Conservation (phyloP, 2,888 invertebrate genomes). For the Drosophila setosimentum region DNA sequence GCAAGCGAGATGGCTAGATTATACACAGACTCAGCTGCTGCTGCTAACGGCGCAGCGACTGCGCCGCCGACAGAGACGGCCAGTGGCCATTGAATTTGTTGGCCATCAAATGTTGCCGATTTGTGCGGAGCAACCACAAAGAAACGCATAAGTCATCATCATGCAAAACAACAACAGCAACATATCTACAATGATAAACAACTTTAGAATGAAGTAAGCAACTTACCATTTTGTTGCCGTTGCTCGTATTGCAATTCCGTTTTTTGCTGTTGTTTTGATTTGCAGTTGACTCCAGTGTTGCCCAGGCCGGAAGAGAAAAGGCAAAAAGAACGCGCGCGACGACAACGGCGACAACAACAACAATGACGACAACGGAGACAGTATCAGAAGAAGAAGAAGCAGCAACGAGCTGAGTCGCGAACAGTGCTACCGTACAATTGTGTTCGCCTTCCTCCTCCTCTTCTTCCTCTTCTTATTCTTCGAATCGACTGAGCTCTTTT, state of each 20-base stretch:
- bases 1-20: conserved; percentile 51
- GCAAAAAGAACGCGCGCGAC: conserved; percentile 47
- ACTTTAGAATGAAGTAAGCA: conserved; percentile 7
- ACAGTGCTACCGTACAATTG: conserved; percentile 43
- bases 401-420: conserved; percentile 13
- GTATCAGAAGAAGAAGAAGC: background rate
- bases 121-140: conserved; percentile 37
- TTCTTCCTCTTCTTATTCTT: conserved; percentile 6
- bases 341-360: conserved; percentile 15
- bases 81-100: conserved; percentile 50
- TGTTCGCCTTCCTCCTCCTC: conserved; percentile 28
- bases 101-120: conserved; percentile 52
- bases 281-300: conserved; percentile 29
- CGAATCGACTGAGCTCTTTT: conserved; percentile 32
- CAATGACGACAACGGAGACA: conserved; percentile 15
- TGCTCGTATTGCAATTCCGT: conserved; percentile 29
- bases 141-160: conserved; percentile 48
- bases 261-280: conserved; percentile 19
- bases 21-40: conserved; percentile 42
- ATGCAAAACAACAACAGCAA: conserved; percentile 18
- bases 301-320: conserved; percentile 49
- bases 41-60: background rate
- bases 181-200: background rate
- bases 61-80: conserved; percentile 4
- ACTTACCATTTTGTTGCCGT: conserved; percentile 54